phyloP scores from a whole-genome alignment of 2,797 vertebrate species.

The Betta splendens region DNA sequence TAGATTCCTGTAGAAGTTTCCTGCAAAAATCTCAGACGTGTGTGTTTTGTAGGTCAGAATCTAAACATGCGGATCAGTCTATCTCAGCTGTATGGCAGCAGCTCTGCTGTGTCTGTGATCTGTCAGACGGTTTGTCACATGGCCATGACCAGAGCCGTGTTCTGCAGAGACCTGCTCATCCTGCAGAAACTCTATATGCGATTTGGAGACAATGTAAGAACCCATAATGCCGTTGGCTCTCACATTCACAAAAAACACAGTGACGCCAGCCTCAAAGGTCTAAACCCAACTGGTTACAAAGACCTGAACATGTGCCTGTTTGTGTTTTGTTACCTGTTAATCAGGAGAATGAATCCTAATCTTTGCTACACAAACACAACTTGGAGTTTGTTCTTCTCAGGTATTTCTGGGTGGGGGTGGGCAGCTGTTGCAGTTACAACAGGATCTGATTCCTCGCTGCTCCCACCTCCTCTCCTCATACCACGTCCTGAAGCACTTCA shows the following conservation, averaged over 20 bases:
- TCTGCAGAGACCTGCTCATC: constrained; percentile 92
- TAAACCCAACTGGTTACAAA: no score
- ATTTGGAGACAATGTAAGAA: constrained; percentile 85
- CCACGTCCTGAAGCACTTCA: constrained; percentile 87
- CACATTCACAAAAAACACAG: background rate
- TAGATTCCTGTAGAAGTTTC: no score
- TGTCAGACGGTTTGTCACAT: constrained; percentile 86
- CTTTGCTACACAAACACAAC: no score
- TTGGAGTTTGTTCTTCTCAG: constrained; percentile 63
- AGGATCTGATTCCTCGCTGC: constrained; percentile 91
- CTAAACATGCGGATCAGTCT: constrained; percentile 83
- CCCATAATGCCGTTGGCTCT: background rate
- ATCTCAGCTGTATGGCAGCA: constrained; percentile 88
- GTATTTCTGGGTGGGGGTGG: constrained; percentile 82
- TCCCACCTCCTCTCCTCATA: constrained; percentile 91
- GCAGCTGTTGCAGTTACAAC: constrained; percentile 90
- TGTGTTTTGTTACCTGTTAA: no score
- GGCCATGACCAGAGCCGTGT: constrained; percentile 85
- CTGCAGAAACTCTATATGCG: constrained; percentile 90
- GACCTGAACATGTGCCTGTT: no score
- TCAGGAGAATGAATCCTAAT: no score
- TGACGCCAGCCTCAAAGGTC: background rate
- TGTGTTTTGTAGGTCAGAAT: constrained; percentile 79
- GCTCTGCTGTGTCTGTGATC: constrained; percentile 75
- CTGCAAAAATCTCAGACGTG: no score